Percentiles rank a stretch among this genome's conserved stretches.
phyloP scores from a whole-genome alignment of 2,113 vertebrate species.

The Ptilonorhynchus violaceus region DNA sequence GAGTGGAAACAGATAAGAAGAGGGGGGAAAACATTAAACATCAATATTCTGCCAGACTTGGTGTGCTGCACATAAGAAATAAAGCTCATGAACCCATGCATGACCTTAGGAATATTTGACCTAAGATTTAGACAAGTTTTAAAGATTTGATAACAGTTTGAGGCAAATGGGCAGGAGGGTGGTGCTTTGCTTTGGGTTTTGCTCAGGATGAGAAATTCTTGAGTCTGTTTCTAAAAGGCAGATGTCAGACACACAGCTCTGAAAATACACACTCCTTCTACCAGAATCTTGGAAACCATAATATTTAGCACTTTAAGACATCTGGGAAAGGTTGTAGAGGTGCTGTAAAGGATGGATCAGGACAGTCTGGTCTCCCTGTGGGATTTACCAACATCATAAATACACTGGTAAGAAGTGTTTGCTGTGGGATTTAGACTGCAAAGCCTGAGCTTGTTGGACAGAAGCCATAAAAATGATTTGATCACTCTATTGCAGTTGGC shows the following conservation, averaged over 20 bases:
- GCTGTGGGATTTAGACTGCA: background rate
- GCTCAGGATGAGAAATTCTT: background rate
- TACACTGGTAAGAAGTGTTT: background rate
- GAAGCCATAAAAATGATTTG: background rate
- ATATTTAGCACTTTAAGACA: background rate
- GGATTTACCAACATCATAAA: background rate
- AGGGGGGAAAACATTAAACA: accelerated
- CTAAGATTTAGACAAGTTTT: background rate
- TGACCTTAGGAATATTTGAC: accelerated
- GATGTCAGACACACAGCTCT: background rate
- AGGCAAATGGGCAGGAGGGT: background rate
- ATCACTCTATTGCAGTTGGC: background rate
- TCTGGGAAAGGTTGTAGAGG: background rate
- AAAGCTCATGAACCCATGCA: background rate
- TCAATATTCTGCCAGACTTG: background rate
- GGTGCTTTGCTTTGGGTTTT: background rate
- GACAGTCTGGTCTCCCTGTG: background rate
- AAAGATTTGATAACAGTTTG: background rate
- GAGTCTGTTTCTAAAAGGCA: background rate
- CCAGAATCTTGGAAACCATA: background rate
- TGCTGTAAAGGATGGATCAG: background rate
- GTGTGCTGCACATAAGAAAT: background rate
- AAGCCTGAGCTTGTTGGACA: background rate
- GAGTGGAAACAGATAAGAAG: background rate
- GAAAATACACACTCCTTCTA: background rate